A percentile compares a stretch with the other conserved stretches of the same genome.
Conservation (phyloP, 2,113 vertebrate genomes). For the Lathamus discolor region DNA sequence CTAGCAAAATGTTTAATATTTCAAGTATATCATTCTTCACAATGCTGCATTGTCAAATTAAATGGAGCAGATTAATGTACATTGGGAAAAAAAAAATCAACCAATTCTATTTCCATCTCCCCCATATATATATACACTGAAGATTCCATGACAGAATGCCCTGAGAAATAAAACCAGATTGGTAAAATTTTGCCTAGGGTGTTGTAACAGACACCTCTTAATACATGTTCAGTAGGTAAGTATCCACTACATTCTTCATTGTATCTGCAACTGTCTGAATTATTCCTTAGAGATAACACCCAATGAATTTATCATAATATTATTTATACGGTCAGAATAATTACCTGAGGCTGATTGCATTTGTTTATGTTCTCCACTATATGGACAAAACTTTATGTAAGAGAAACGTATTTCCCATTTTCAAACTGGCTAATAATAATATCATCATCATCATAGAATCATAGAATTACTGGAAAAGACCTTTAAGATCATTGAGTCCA, state of each 20-base stretch:
- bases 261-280: not conserved
- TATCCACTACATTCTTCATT: not conserved
- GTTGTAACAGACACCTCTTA: slow-evolving; percentile 9
- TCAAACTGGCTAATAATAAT: not conserved
- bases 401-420: not conserved
- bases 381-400: not conserved
- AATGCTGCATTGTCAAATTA: slow-evolving; percentile 12
- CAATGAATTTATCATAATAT: slow-evolving; percentile 9
- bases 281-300: not conserved
- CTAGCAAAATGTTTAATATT: slow-evolving; percentile 38
- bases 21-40: slow-evolving; percentile 37
- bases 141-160: slow-evolving; percentile 13
- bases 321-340: not conserved
- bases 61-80: slow-evolving; percentile 36
- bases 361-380: not conserved
- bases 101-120: not conserved
- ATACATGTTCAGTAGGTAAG: not conserved
- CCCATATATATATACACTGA: slow-evolving; percentile 25
- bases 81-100: not conserved
- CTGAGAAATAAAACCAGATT: slow-evolving; percentile 5
- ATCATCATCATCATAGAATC: not conserved
- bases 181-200: slow-evolving; percentile 14
- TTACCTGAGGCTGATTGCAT: not conserved
- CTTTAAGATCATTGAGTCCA: not conserved
- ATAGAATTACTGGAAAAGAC: not conserved